These are phyloP conservation scores for Sminthopsis crassicaudata DNA, from an alignment of 2,113 vertebrate species.

Conservation along the genomic window DNA sequence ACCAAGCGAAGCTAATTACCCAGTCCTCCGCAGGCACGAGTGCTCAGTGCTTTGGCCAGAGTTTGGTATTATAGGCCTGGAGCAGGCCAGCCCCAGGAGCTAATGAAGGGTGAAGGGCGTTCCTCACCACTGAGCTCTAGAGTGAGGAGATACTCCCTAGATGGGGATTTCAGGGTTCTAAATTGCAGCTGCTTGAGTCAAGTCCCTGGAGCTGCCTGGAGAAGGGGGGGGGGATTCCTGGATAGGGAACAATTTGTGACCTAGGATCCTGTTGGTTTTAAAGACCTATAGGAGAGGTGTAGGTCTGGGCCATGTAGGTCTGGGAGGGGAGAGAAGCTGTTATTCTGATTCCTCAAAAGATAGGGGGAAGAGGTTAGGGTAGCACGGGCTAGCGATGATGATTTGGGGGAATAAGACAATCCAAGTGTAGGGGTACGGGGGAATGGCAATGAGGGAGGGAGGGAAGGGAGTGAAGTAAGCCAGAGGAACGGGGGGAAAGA, in stretches of 20 bases:
- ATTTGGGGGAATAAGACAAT: not conserved
- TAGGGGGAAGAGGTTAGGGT: rapidly evolving
- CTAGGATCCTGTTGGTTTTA: too few species aligned
- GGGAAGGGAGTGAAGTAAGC: too few species aligned
- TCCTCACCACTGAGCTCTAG: not conserved
- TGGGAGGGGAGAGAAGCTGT: not conserved
- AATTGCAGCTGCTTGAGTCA: not conserved
- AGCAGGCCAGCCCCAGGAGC: not conserved
- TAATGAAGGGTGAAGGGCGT: not conserved
- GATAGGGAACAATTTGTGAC: not conserved
- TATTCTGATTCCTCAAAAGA: not conserved
- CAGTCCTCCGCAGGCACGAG: not conserved
- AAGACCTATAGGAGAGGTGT: too few species aligned
- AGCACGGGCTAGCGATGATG: not conserved
- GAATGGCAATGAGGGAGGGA: not conserved
- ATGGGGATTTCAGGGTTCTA: not conserved
- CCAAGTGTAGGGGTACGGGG: not conserved
- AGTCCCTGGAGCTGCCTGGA: not conserved
- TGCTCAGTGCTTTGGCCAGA: not conserved
- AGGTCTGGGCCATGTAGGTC: too few species aligned
- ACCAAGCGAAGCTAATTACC: not conserved
- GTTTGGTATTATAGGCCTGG: not conserved
- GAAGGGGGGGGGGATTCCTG: not conserved
- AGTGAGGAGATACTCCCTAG: not conserved
- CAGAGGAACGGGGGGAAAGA: not conserved